Base-by-base conservation (phyloP, 2,888 invertebrate genomes). In the Eupithecia abbreviata region DNA sequence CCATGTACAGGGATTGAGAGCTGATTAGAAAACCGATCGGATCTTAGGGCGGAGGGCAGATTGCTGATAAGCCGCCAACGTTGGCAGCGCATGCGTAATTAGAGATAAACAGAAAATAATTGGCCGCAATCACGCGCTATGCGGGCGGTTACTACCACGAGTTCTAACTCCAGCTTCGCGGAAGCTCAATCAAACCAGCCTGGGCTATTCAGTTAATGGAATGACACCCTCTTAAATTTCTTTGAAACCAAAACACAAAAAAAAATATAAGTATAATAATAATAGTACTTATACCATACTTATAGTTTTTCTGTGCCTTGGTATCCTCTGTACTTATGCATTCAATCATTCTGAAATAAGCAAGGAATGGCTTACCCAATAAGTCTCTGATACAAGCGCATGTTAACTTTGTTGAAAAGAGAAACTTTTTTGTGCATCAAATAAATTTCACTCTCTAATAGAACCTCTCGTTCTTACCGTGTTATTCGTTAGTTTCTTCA, bases 21-120 rank as follows among this genome's bases (percentile, higher is more conserved):
- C 92, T 91, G 95, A 94, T 94, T 94, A 93, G 91, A 87, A 89
- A 87, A 87, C 85, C 89, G 94, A 94, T 94, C 89, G 89, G 86
- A 94, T 94, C 94, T 92, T 84, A 84, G 95, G 93, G 90, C 93
- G 93, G 91, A 94, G 94, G 95, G 93, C 90, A 95, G 94, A 95
- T 95, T 83, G 69, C 78, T 86, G 95, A 95, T 95, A 94, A 94
- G 89, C 87, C 86, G 86, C 83, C 90, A 88, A 92, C 92, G 93
- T 92, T 90, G 91, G 93, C 93, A 91, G 93, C 91, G 94, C 90
- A 93, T 94, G 92, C 93, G 93, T 94, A 95, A 95, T 95, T 94
- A 95, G 94, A 94, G 94, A 94, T 94, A 94, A 94, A 94, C 94
- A 93, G 92, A 94, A 95, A 94, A 94, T 95, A 95, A 95, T 95